Evolutionary conservation across 2,797 vertebrate species (phyloP), one percentile per base, ranked within the genome.

Genomic region (Acrocephalus scirpaceus): DNA sequence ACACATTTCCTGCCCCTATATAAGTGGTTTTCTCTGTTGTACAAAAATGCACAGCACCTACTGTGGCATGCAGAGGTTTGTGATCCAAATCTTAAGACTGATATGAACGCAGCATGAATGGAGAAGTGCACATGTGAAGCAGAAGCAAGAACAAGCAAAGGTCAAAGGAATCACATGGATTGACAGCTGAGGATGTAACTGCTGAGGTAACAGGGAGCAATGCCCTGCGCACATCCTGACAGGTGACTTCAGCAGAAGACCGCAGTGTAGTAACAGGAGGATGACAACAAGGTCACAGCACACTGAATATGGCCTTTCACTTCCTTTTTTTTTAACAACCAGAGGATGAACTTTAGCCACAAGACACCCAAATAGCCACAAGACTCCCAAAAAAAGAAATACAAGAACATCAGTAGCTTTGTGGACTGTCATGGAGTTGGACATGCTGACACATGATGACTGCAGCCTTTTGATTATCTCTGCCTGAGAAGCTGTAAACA

Each of bases 401-500:
- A 36, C 29, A 47, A 64, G 38, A 82, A 51, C 36, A 25, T 81
- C 44, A 69, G 62, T 44, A 83, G 22, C 30, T 69, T 69, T 51
- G 15, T 66, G 66, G 47, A 64, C 13, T 0, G 0, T 90, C 38
- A 21, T 5, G 14, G 10, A 34, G 19, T 29, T 86, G 76, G 69
- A 40, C 62, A n/a, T 8, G 16, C 38, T 85, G 79, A 54, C 61
- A 25, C 9, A 17, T 5, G 12, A 64, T 0, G 4, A 18, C 69
- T 65, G 58, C 81, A 91, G 62, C 32, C 54, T 62, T 60, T 70
- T 62, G 78, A 83, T 42, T 81, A 79, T 72, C 50, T 93, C 66
- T 95, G 78, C 23, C 14, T 53, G 48, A 78, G 70, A 30, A 81
- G 44, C 66, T 79, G 64, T 94, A 88, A 96, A 96, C 91, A 90